Percentiles rank a stretch among this genome's conserved stretches.
These are phyloP conservation scores for Muschampia plurimacula DNA, from an alignment of 2,888 invertebrate genomes.

Conservation along the genomic window DNA sequence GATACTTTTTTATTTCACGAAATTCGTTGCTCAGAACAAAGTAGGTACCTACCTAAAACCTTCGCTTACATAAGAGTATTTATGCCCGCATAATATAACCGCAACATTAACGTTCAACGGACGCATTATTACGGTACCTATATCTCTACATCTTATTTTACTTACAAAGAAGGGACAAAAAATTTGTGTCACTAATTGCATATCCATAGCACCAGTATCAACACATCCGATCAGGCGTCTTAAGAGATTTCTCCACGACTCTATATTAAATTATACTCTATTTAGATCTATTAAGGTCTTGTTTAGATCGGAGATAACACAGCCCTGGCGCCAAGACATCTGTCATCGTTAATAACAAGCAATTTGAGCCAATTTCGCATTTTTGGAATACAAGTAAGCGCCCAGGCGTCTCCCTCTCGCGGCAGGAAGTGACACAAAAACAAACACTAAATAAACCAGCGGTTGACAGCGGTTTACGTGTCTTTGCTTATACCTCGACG, in stretches of 20 bases:
- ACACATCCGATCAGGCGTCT: constrained; percentile 75
- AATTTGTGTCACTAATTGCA: constrained; percentile 77
- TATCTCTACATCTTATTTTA: constrained; percentile 45
- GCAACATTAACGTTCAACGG: constrained; percentile 40
- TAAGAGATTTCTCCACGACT: constrained; percentile 51
- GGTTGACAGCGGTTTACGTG: constrained; percentile 79
- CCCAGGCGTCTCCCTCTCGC: constrained; percentile 75
- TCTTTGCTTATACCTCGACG: constrained; percentile 46
- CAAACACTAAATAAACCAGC: constrained; percentile 77
- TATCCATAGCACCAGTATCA: constrained; percentile 79
- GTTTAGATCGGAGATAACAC: constrained; percentile 44
- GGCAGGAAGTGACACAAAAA: constrained; percentile 82
- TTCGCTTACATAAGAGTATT: neutral
- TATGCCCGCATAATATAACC: constrained; percentile 26
- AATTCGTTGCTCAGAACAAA: neutral
- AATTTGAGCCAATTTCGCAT: constrained; percentile 84
- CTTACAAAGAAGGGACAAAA: constrained; percentile 52
- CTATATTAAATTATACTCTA: constrained; percentile 51
- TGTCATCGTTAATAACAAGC: constrained; percentile 85
- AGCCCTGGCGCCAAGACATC: constrained; percentile 81
- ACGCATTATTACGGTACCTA: constrained; percentile 37
- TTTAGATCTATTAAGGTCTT: constrained; percentile 46
- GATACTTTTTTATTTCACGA: neutral
- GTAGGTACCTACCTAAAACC: constrained; percentile 17
- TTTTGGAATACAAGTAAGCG: constrained; percentile 78